A percentile compares a stretch with the other conserved stretches of the same genome.
Evolutionary conservation across 2,888 invertebrate genomes (phyloP).

Genomic region (Cataglyphis rosenhaueri): DNA sequence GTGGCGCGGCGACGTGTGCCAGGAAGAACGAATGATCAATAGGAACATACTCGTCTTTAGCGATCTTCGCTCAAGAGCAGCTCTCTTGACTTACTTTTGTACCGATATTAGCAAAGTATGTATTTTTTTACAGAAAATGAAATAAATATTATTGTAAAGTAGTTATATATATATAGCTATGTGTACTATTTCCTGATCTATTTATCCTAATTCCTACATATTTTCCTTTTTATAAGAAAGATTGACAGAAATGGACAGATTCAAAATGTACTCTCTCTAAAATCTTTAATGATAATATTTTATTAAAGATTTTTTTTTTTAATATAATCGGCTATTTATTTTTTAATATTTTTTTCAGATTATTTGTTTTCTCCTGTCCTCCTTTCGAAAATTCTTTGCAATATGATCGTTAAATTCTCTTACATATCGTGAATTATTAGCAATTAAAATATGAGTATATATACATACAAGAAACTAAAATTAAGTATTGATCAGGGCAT

Average conservation of each 20-base stretch:
- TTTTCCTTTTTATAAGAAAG: not conserved
- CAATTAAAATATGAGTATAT: not conserved
- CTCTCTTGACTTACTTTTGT: constrained; percentile 86
- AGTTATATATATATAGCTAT: not conserved
- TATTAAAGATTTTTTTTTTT: not conserved
- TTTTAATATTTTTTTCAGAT: not conserved
- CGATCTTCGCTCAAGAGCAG: constrained; percentile 83
- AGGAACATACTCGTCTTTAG: constrained; percentile 47
- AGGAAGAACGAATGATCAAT: constrained; percentile 47
- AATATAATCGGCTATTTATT: not conserved
- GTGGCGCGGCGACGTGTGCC: constrained; percentile 57
- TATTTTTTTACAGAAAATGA: constrained; percentile 79
- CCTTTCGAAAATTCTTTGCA: not conserved
- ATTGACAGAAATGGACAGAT: not conserved
- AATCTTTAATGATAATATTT: not conserved
- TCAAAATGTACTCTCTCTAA: not conserved
- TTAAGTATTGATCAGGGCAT: not conserved
- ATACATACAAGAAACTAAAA: not conserved
- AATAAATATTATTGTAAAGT: constrained; percentile 70
- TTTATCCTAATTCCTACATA: not conserved
- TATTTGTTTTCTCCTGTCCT: not conserved
- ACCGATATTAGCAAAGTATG: constrained; percentile 85
- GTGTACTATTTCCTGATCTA: not conserved
- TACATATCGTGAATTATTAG: not conserved
- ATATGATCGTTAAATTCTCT: not conserved